Evolutionary conservation across 53 echinoderm and acorn worm genomes (phyloP).

Genomic region (Apostichopus leukothele): DNA sequence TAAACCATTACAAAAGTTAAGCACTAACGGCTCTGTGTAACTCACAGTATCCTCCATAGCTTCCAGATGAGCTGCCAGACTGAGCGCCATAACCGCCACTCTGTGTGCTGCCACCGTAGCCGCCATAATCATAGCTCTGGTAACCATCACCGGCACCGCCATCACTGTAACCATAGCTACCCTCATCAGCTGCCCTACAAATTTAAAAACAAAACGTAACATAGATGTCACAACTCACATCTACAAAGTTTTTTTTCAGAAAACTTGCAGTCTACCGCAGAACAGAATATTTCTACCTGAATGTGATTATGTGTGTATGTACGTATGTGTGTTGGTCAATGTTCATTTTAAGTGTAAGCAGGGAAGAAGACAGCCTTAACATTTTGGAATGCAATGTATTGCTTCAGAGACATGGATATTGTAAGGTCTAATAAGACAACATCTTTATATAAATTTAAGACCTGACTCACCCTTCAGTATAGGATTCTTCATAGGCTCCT

Average conservation of each 20-base stretch:
- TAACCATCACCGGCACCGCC: constrained; percentile 25
- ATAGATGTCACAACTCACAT: too few species aligned
- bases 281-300: too few species aligned
- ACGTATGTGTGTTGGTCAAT: too few species aligned
- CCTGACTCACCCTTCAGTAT: constrained; percentile 55
- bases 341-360: too few species aligned
- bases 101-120: constrained; percentile 11
- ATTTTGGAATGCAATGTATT: background rate
- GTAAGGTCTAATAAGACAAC: too few species aligned
- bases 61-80: constrained; percentile 4
- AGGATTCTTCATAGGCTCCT: constrained; percentile 59
- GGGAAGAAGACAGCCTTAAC: background rate
- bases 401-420: too few species aligned
- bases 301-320: too few species aligned
- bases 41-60: constrained; percentile 36
- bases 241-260: too few species aligned
- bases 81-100: background rate
- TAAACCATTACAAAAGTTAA: too few species aligned
- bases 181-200: constrained; percentile 16
- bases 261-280: too few species aligned
- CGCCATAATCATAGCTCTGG: constrained; percentile 41
- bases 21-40: background rate
- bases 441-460: background rate
- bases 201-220: background rate
- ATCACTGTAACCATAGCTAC: constrained; percentile 11